phyloP scores from a whole-genome alignment of 2,888 invertebrate species.

The Podotricha telesiphe region DNA sequence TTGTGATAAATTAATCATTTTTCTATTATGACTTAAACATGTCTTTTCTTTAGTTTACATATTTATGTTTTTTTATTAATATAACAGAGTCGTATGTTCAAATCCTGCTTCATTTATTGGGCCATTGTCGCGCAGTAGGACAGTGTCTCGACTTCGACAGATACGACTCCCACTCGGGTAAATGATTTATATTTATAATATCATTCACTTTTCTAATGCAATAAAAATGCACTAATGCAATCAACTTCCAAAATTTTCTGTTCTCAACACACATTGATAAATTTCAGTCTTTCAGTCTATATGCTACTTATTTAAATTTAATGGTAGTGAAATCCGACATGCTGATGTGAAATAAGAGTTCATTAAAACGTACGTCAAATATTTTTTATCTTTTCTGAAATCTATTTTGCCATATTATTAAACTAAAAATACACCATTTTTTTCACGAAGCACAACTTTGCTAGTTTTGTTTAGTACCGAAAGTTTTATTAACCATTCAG shows the following conservation, averaged over 20 bases:
- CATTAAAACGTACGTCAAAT: background rate
- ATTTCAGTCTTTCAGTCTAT: background rate
- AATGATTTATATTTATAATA: no score
- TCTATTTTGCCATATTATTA: background rate
- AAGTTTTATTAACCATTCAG: constrained; percentile 18
- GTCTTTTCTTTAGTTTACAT: no score
- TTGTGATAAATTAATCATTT: no score
- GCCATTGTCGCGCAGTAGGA: no score
- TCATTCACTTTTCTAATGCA: no score
- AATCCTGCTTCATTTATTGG: no score
- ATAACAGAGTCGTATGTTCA: no score
- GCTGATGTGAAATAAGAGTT: background rate
- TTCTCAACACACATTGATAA: background rate
- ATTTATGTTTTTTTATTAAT: no score
- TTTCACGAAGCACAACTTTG: background rate
- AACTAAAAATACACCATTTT: background rate
- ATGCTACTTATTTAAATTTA: background rate
- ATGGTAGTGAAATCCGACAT: background rate
- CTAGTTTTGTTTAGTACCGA: constrained; percentile 11
- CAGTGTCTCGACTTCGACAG: no score
- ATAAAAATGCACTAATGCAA: background rate
- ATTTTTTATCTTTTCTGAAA: no score
- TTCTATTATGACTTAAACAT: no score
- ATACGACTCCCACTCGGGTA: no score
- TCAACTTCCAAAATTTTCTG: background rate